Percentiles rank a stretch among this genome's conserved stretches.
Evolutionary conservation across 2,888 invertebrate species (phyloP).

Genomic region (Ichneumoninae sp.): DNA sequence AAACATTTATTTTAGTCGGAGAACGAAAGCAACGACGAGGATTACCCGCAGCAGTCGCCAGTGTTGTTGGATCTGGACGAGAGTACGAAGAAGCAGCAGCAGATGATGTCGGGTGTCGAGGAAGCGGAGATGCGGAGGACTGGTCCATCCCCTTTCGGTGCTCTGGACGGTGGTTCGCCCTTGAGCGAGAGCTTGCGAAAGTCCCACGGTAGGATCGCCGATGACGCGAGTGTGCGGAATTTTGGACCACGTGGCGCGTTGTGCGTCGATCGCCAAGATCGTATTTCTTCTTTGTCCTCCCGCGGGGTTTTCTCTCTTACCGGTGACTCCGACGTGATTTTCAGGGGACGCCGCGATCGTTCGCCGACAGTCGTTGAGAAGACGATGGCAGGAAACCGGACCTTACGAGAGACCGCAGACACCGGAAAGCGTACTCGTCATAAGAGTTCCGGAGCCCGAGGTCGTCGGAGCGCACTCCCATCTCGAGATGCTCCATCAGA

Average conservation of each 20-base stretch:
- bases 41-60: conserved; percentile 77
- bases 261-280: not conserved
- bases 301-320: not conserved
- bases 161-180: conserved; percentile 66
- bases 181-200: conserved; percentile 45
- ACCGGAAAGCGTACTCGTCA: conserved; percentile 79
- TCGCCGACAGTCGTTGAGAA: conserved; percentile 75
- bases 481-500: conserved; percentile 79
- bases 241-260: conserved; percentile 34
- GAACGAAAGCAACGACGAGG: conserved; percentile 77
- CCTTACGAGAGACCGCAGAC: conserved; percentile 60
- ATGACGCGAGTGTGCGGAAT: not conserved
- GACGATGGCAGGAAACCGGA: conserved; percentile 76
- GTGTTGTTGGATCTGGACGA: conserved; percentile 82
- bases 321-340: not conserved
- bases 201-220: conserved; percentile 28
- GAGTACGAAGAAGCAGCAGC: conserved; percentile 79
- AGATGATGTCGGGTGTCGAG: conserved; percentile 56
- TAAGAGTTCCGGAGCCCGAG: conserved; percentile 82
- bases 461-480: conserved; percentile 79
- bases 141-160: conserved; percentile 30
- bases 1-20: conserved; percentile 26
- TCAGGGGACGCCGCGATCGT: conserved; percentile 51
- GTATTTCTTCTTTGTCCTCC: not conserved
- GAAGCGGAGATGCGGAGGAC: conserved; percentile 61